Evolutionary conservation across 2,797 vertebrate species (phyloP).

Genomic region (Platalea minor): DNA sequence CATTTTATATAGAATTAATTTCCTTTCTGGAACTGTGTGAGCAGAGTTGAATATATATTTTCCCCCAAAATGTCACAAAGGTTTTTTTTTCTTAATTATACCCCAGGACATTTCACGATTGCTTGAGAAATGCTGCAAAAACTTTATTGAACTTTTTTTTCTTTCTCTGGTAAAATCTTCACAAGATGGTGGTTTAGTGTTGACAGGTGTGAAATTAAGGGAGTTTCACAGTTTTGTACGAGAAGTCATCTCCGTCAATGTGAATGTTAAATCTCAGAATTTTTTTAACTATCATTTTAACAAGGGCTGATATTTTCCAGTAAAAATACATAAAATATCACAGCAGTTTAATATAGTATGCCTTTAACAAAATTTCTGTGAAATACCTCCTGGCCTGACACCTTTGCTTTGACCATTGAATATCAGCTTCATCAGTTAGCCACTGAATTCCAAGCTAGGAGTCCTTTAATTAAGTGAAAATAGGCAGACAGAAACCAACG

Average conservation of each 20-base stretch:
- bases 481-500: not conserved
- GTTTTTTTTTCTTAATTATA: constrained; percentile 12
- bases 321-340: not conserved
- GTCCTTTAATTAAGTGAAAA: not conserved
- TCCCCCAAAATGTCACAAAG: constrained; percentile 15
- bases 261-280: not conserved
- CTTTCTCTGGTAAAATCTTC: not conserved
- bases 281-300: not conserved
- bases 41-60: constrained; percentile 36
- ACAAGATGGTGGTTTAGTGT: constrained; percentile 27
- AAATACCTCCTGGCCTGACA: not conserved
- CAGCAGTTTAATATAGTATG: not conserved
- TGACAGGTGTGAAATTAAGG: constrained; percentile 44
- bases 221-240: constrained; percentile 15
- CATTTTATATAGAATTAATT: constrained; percentile 57
- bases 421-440: not conserved
- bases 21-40: constrained; percentile 34
- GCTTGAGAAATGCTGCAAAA: constrained; percentile 27
- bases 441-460: not conserved
- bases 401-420: not conserved
- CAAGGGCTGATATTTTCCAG: not conserved
- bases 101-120: not conserved
- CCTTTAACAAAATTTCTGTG: not conserved
- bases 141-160: not conserved
- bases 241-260: not conserved